Conservation (phyloP, 1,140 invertebrate species). For the Pseudoatta argentina region DNA sequence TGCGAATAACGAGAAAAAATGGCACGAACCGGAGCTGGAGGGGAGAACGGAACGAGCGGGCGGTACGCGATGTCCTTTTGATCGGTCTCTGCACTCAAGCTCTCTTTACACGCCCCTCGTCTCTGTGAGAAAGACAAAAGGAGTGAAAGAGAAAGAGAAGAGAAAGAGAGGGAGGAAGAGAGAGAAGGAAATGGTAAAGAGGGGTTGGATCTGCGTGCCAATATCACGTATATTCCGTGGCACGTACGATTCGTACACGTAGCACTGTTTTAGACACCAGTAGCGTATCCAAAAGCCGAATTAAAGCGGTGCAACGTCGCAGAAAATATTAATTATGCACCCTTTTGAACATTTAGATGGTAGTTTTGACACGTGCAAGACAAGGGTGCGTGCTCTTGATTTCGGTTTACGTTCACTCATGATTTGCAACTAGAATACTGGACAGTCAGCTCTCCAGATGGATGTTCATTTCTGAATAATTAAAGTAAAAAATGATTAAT, state of each 20-base stretch:
- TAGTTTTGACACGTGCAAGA: background rate
- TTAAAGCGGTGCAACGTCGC: conserved; percentile 11
- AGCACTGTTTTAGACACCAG: conserved; percentile 27
- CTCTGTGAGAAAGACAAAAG: background rate
- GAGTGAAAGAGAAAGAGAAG: background rate
- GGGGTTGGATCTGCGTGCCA: conserved; percentile 53
- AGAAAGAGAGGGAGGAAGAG: background rate
- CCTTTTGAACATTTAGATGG: background rate
- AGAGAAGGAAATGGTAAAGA: background rate
- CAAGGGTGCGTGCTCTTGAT: too few species aligned
- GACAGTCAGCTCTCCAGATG: too few species aligned
- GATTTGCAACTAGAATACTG: background rate
- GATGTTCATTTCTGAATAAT: background rate
- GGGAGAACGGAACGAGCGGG: conserved; percentile 58
- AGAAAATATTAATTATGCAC: conserved; percentile 49
- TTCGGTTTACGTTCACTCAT: background rate
- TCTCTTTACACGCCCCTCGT: conserved; percentile 7
- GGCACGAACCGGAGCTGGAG: background rate
- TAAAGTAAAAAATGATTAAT: background rate
- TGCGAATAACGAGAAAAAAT: conserved; percentile 65
- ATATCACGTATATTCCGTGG: conserved; percentile 51
- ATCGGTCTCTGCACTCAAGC: conserved; percentile 63
- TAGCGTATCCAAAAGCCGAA: conserved; percentile 22
- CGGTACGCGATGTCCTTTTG: conserved; percentile 76
- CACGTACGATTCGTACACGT: conserved; percentile 42